phyloP scores from a whole-genome alignment of 2,797 vertebrate species.

The Apodemus agrarius region DNA sequence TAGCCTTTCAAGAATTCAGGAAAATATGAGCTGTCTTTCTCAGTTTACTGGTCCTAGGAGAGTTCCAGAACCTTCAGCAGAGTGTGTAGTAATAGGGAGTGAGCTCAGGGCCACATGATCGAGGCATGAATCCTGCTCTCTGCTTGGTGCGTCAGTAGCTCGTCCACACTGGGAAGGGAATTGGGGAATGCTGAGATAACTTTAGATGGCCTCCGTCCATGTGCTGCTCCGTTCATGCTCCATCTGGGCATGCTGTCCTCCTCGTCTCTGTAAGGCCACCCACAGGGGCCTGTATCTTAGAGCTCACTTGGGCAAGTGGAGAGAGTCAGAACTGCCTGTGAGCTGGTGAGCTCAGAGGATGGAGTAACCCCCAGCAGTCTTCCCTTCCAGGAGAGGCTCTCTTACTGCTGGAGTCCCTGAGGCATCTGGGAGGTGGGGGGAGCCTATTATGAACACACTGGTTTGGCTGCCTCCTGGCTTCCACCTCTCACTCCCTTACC shows the following conservation, averaged over 20 bases:
- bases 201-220: not conserved
- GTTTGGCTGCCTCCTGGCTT: not conserved
- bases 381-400: not conserved
- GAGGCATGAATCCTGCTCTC: not conserved
- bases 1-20: not conserved
- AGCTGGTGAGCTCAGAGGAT: not conserved
- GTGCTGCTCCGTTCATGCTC: fast-evolving
- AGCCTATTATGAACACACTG: no score
- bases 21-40: not conserved
- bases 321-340: not conserved
- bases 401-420: not conserved
- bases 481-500: not conserved
- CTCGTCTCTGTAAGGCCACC: not conserved
- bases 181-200: not conserved
- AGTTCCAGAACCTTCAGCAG: not conserved
- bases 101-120: not conserved
- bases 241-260: not conserved
- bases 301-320: not conserved
- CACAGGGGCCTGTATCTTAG: not conserved
- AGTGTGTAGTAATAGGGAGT: fast-evolving
- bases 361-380: not conserved
- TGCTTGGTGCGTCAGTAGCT: not conserved
- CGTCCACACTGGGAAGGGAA: not conserved
- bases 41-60: not conserved
- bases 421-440: not conserved